These are phyloP conservation scores for Nasua narica DNA, from an alignment of 2,797 vertebrate genomes.

Conservation along the genomic window DNA sequence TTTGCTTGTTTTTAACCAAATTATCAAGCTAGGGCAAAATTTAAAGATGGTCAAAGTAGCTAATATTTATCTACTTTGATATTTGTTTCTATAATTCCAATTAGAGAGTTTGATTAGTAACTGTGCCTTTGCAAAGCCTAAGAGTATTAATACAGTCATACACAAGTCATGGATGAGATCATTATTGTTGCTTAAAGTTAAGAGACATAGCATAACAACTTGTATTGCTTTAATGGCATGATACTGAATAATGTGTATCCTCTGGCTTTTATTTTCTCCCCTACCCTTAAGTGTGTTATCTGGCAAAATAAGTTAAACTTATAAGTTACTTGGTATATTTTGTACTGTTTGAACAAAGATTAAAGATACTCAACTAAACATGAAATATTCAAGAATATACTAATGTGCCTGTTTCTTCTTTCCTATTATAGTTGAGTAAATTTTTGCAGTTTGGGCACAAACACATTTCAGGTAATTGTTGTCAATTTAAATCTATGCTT, in stretches of 20 bases:
- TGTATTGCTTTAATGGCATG: background rate
- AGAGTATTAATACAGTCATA: background rate
- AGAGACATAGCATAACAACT: background rate
- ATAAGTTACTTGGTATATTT: background rate
- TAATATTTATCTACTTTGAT: background rate
- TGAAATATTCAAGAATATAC: background rate
- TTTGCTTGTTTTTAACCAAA: background rate
- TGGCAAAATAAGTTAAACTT: background rate
- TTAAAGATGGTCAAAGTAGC: background rate
- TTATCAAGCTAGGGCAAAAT: background rate
- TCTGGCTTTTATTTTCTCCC: background rate
- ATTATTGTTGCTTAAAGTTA: background rate
- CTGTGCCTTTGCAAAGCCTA: background rate
- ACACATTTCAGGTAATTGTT: background rate
- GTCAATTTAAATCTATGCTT: background rate
- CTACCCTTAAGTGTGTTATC: background rate
- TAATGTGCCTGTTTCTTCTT: background rate
- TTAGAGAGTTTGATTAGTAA: background rate
- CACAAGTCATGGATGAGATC: background rate
- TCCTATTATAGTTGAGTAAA: background rate
- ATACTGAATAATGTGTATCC: background rate
- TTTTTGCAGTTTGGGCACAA: background rate
- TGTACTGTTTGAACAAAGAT: background rate
- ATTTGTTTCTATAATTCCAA: background rate
- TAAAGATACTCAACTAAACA: background rate